phyloP scores from a whole-genome alignment of 2,888 invertebrate species.

The Acrobasis consociella region DNA sequence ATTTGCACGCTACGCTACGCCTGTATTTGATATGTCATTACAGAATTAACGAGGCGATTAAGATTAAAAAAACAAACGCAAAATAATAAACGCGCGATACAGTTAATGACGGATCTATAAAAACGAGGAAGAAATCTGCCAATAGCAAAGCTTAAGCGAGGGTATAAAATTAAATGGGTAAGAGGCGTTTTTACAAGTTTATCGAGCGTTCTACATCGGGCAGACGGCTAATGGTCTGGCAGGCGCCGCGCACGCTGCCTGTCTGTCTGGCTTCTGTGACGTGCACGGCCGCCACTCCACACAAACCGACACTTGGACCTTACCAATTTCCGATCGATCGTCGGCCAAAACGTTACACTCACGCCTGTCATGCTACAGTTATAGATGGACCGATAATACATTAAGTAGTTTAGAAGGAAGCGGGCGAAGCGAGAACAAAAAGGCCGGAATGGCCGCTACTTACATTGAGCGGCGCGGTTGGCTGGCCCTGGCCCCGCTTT shows the following conservation, averaged over 20 bases:
- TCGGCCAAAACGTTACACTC: conserved; percentile 46
- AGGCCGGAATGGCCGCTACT: conserved; percentile 66
- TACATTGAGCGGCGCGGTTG: conserved; percentile 69
- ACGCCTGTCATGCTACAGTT: conserved; percentile 44
- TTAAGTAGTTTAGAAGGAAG: conserved; percentile 57
- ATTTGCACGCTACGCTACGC: conserved; percentile 38
- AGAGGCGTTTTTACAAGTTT: conserved; percentile 82
- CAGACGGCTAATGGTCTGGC: conserved; percentile 77
- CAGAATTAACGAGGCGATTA: conserved; percentile 54
- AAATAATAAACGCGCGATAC: conserved; percentile 70
- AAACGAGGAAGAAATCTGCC: conserved; percentile 75
- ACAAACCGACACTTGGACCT: conserved; percentile 50
- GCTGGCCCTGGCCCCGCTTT: conserved; percentile 71
- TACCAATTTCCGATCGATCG: conserved; percentile 60
- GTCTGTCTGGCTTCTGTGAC: conserved; percentile 69
- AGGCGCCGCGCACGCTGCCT: conserved; percentile 78
- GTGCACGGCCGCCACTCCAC: conserved; percentile 47
- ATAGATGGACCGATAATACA: conserved; percentile 47
- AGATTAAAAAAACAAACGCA: conserved; percentile 51
- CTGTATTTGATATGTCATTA: conserved; percentile 47
- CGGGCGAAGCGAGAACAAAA: conserved; percentile 63
- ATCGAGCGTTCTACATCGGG: conserved; percentile 80
- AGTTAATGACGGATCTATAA: conserved; percentile 71
- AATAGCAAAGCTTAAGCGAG: conserved; percentile 78
- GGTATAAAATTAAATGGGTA: conserved; percentile 81